Evolutionary conservation across 2,113 vertebrate genomes (phyloP), one percentile per base, ranked within the genome.

Genomic region (Gobio gobio): DNA sequence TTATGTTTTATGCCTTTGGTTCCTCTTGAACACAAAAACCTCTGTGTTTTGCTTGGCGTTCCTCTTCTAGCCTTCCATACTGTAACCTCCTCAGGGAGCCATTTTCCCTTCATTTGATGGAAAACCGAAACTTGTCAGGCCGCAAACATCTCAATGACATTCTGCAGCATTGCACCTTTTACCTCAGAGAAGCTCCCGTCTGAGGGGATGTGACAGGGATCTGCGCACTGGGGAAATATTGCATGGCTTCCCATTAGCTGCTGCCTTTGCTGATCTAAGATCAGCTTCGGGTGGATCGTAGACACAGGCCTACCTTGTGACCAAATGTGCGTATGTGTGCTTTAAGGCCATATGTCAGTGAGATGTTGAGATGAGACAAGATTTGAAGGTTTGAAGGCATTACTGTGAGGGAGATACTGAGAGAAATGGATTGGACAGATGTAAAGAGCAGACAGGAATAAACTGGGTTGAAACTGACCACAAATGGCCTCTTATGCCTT

Each of bases 311-410:
- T 92, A 91, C 88, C 90, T 89, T 87, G 90, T 92, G 93, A 93
- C 91, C 92, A 92, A 88, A 2, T 54, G 54, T 56, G 18, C 22
- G 51, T 54, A 90, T 92, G 91, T 91, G 92, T 93, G 93, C 88
- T 92, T 93, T 93, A 93, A 94, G 91, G 93, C 93, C 92, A 94
- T 92, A 92, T 93, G 91, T 89, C 88, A 64, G 54, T n/a, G 64
- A 12, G 10, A 75, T 85, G n/a, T 66, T 22, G 22, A 84, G 54
- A 61, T 22, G 10, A 75, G 33, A 49, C 59, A 1, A 29, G 43
- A 47, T 45, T 13, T 56, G 2, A 56, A 56, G 8, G 14, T 43
- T 63, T 81, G 83, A 63, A 78, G 40, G 78, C 40, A 45, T 24
- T 24, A 45, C 22, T 43, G n/a, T 80, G 59, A 64, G 59, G 8